Base-by-base conservation (phyloP, 2,888 invertebrate genomes). In the Chromoteleia sp. region DNA sequence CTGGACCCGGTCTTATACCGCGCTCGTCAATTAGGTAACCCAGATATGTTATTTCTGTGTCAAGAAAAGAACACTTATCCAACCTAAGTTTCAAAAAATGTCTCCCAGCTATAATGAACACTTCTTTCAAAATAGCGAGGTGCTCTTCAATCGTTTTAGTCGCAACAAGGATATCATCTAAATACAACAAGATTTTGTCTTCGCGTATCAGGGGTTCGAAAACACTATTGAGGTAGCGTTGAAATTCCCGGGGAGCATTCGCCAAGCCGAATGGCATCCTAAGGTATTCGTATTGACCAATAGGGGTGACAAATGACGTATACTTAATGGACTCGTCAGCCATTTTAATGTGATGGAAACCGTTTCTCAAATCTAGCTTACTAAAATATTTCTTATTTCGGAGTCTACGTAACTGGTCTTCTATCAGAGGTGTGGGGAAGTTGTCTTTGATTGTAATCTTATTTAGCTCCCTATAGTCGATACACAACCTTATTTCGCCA, bases 391-490 rank as follows among this genome's bases (percentile, higher is more conserved):
- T 30, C 19, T 52, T 59, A 17, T 10, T 29, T 19, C 45, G 48
- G 10, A 71, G 14, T 15, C 43, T 14, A 10, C 61, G 61, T 1
- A 71, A 15, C n/a, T 71, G 43, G 17, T 71, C 71, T 10, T 71
- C 52, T 2, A 61, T 71, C 10, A 61, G 12, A 10, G 52, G 52
- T 0, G 61, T 61, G 6, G 80, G 70, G 14, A 43, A 80, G 56
- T 74, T 80, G 10, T 74, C 74, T 58, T 68, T 80, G 2, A 68
- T 10, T 0, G 68, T 80, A 5, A 80, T 70, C 45, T 80, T 74
- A 29, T 74, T 80, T 1, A 80, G 7, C 12, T 59, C 68, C 3
- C 74, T 15, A 10, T 70, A 80, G 14, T 74, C 68, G n/a, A 75
- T 17, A 17, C 80, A 80, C 0, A 75, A 15, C 21, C 65, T 14